Percentiles rank a stretch among this genome's conserved stretches.
Evolutionary conservation across 1,140 invertebrate genomes (phyloP).

Genomic region (Ceratosolen fusciceps): DNA sequence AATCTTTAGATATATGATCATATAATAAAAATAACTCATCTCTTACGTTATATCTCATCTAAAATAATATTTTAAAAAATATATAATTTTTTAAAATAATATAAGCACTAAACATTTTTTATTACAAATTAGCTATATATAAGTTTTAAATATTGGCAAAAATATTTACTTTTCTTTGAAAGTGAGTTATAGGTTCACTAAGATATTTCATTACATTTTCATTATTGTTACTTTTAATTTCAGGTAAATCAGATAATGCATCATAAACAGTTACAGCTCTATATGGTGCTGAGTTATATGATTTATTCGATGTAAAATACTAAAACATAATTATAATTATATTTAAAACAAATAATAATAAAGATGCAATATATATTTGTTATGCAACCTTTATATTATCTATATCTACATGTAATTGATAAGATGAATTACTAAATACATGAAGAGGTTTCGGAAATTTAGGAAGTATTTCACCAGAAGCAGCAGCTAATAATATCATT

Average conservation of each 20-base stretch:
- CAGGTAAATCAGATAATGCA: constrained; percentile 86
- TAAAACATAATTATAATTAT: constrained; percentile 42
- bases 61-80: not conserved
- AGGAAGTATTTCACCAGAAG: constrained; percentile 84
- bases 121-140: not conserved
- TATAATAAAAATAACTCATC: constrained; percentile 72
- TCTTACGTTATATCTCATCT: constrained; percentile 30
- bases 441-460: constrained; percentile 85
- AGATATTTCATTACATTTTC: constrained; percentile 81
- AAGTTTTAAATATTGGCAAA: not conserved
- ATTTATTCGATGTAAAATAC: constrained; percentile 69
- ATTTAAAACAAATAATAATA: no score
- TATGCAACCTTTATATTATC: constrained; percentile 76
- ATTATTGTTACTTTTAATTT: constrained; percentile 81
- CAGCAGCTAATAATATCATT: constrained; percentile 86
- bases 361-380: no score
- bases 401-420: constrained; percentile 79
- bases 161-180: constrained; percentile 77
- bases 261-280: constrained; percentile 84
- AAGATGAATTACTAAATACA: constrained; percentile 82
- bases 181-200: constrained; percentile 80
- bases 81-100: not conserved
- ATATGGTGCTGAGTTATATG: constrained; percentile 77
- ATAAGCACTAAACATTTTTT: not conserved
- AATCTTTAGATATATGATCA: constrained; percentile 90